A percentile compares a stretch with the other conserved stretches of the same genome.
Evolutionary conservation across 2,797 vertebrate species (phyloP).

Genomic region (Brachymystax lenok): DNA sequence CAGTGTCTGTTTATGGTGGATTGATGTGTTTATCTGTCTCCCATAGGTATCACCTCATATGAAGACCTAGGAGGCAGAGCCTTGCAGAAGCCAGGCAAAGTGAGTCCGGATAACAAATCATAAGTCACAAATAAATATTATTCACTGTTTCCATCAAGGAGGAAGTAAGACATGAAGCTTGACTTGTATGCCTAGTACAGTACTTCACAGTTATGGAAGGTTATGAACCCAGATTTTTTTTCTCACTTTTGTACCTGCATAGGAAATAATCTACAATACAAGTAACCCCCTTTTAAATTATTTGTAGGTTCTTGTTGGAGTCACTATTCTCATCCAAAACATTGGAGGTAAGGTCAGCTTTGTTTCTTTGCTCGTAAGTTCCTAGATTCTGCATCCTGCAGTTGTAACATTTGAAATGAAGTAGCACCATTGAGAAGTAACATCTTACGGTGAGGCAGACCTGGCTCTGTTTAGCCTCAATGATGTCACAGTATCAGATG

Average conservation of each 20-base stretch:
- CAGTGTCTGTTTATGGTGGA: not conserved
- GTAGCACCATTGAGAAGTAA: not conserved
- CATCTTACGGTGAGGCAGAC: not conserved
- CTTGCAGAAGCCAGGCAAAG: slow-evolving; percentile 10
- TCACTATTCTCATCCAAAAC: slow-evolving; percentile 91
- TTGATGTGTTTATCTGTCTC: not conserved
- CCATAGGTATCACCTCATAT: slow-evolving; percentile 10
- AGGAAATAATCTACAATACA: no score
- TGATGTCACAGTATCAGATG: not conserved
- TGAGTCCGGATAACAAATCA: not conserved
- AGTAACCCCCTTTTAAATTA: slow-evolving; percentile 27
- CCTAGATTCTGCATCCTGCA: no score
- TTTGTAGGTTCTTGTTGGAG: slow-evolving; percentile 84
- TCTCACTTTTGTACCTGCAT: no score
- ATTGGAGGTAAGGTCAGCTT: slow-evolving; percentile 86
- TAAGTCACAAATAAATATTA: not conserved
- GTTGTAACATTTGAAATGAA: not conserved
- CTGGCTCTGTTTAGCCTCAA: no score
- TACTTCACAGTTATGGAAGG: no score
- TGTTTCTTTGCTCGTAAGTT: not conserved
- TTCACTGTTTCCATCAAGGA: not conserved
- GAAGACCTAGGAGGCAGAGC: slow-evolving; percentile 10
- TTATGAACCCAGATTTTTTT: no score
- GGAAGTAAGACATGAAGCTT: not conserved
- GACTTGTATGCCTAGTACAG: not conserved